Evolutionary conservation across 2,113 vertebrate species (phyloP), one percentile per base, ranked within the genome.

Genomic region (Ia io): DNA sequence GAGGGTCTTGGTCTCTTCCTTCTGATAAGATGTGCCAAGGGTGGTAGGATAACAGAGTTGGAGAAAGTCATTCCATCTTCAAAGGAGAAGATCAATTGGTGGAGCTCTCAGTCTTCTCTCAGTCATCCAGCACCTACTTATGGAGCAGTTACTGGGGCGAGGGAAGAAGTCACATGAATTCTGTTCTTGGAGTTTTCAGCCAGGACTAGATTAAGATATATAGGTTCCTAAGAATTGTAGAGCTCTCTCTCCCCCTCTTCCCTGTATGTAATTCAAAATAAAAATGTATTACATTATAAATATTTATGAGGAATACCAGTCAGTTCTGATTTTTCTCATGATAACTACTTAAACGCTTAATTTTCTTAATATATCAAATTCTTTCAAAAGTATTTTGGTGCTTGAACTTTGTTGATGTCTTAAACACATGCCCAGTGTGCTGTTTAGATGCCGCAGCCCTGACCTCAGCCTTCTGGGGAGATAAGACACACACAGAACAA

Each of bases 241-340:
- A 40, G 12, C 10, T 92, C 35, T 92, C 35, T n/a, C 20, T 92
- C 56, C 18, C 28, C 22, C 18, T 84, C 56, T 49, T 14, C 20
- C 20, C 30, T 4, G n/a, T 40, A 70, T 67, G 63, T 35, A 97
- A 93, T 90, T 84, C 61, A 85, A 84, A 94, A 94, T 80, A 79
- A 88, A 93, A 92, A 88, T 71, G 70, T 51, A 53, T 65, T 74
- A 93, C 92, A 78, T 86, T 56, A 70, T 84, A 93, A 67, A 80
- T 90, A 79, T 92, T 85, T 96, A 59, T 95, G 59, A 93, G 56
- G 74, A 92, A 65, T 44, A 88, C 20, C 61, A 92, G 42, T 42
- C 70, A 63, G n/a, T 44, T 95, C 77, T 93, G 65, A 76, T 84
- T 90, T 94, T 93, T 77, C 84, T 84, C 67, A 44, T 82, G 42